A percentile compares a stretch with the other conserved stretches of the same genome.
Evolutionary conservation across 2,113 vertebrate genomes (phyloP).

Genomic region (Silurus glanis): DNA sequence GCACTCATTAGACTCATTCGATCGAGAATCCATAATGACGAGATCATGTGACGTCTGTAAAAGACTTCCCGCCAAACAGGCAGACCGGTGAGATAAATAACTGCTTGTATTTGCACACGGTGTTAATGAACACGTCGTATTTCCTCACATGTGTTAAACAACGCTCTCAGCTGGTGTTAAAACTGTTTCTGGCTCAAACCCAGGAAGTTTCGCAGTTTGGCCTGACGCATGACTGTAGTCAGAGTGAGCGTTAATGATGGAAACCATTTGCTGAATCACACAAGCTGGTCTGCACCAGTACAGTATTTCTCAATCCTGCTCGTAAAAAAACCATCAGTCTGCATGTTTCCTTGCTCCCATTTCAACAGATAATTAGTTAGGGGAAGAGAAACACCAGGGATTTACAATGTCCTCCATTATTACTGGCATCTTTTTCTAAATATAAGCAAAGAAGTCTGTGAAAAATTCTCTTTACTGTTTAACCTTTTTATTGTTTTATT

Average conservation of each 20-base stretch:
- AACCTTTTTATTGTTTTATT: too few relatives aligned
- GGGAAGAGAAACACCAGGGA: background rate
- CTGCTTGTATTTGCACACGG: conserved; percentile 16
- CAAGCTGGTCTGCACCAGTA: conserved; percentile 54
- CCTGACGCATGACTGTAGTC: conserved; percentile 59
- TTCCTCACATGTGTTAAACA: conserved; percentile 31
- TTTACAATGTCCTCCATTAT: too few relatives aligned
- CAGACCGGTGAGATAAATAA: conserved; percentile 14
- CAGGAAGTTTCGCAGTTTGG: conserved; percentile 52
- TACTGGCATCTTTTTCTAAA: too few relatives aligned
- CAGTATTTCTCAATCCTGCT: conserved; percentile 7
- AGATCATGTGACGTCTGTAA: conserved; percentile 47
- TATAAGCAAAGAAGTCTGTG: too few relatives aligned
- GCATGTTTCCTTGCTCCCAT: background rate
- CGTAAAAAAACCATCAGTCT: background rate
- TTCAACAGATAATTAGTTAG: background rate
- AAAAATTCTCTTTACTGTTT: too few relatives aligned
- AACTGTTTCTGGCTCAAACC: conserved; percentile 22
- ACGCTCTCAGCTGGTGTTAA: conserved; percentile 31
- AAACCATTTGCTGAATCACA: conserved; percentile 61
- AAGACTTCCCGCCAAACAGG: conserved; percentile 45
- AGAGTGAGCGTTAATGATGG: conserved; percentile 58
- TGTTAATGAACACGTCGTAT: background rate
- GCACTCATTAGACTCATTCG: conserved; percentile 25
- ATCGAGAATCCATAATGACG: conserved; percentile 6